Percentiles rank a stretch among this genome's conserved stretches.
These are phyloP conservation scores for Lasioglossum morio DNA, from an alignment of 2,888 invertebrate species.

Conservation along the genomic window DNA sequence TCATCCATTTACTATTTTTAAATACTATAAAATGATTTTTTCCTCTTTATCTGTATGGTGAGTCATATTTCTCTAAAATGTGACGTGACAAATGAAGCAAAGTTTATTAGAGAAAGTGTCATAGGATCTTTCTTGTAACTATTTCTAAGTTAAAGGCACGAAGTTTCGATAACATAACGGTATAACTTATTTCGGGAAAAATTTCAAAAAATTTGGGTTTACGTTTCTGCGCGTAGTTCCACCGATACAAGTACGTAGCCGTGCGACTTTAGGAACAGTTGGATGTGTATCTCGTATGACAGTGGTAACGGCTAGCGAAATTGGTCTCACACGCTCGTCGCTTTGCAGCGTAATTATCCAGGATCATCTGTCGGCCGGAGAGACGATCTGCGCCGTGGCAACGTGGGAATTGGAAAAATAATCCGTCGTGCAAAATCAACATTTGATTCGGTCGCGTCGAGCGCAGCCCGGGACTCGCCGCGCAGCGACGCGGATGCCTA, in stretches of 20 bases:
- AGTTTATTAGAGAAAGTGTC: no score
- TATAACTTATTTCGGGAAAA: neutral
- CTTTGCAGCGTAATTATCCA: constrained; percentile 31
- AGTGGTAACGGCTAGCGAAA: neutral
- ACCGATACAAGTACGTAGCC: no score
- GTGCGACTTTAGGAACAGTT: neutral
- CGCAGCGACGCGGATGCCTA: neutral
- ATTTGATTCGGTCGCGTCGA: constrained; percentile 12
- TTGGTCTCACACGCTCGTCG: neutral
- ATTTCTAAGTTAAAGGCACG: no score
- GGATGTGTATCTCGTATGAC: neutral
- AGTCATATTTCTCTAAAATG: no score
- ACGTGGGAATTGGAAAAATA: constrained; percentile 58
- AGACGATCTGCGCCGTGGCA: constrained; percentile 17
- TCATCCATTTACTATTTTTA: no score
- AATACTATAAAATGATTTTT: no score
- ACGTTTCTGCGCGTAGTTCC: no score
- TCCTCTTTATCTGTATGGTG: no score
- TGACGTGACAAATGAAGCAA: no score
- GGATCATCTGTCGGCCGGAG: constrained; percentile 38
- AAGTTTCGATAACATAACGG: no score
- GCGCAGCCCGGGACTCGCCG: neutral
- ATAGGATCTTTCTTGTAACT: no score
- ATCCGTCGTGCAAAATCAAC: constrained; percentile 25
- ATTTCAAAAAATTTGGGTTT: neutral